Evolutionary conservation across 2,113 vertebrate genomes (phyloP), one percentile per base, ranked within the genome.

Genomic region (Cyphomyrus discorhynchus): DNA sequence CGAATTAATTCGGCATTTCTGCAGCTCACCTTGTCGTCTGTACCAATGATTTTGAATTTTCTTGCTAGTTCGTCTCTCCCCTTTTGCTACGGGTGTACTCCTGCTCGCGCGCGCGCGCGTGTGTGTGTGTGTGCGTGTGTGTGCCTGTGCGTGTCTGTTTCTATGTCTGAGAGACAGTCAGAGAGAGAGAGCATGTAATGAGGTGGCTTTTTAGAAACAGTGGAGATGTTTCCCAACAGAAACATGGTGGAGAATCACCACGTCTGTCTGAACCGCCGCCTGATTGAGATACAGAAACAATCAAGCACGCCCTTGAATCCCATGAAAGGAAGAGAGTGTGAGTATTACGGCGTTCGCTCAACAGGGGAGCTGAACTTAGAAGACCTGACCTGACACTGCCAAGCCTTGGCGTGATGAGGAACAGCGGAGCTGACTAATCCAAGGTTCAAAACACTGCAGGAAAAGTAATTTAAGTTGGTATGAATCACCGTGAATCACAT

Each of bases 21-120:
- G 42, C 17, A 56, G 58, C 53, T 88, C 87, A 88, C 52, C 56
- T 88, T 88, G 87, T 88, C 87, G 31, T 88, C 87, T 42, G 87
- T 46, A 62, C 53, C 87, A 88, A 50, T 88, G 87, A 66, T 88
- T 66, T 46, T 62, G 52, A 58, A 45, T 88, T 88, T 10, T 62
- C 53, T 62, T n/a, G 35, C 42, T 66, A 19, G 53, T 3, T 62
- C 35, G 13, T 45, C 46, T 58, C 62, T 45, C 53, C 56, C 8
- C 56, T 45, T 66, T 21, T 45, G 56, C 52, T 88, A 24, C 1
- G 52, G 85, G 2, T 53, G 85, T 53, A 27, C 3, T 8, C 82
- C 82, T 84, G 39, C 21, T 46, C 24, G 86, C 5, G 49, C 3
- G 83, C 50, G 46, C 13, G 66, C 8, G 66, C 31, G 31, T 31